These are phyloP conservation scores for Busseola fusca DNA, from an alignment of 2,888 invertebrate genomes.

Conservation along the genomic window DNA sequence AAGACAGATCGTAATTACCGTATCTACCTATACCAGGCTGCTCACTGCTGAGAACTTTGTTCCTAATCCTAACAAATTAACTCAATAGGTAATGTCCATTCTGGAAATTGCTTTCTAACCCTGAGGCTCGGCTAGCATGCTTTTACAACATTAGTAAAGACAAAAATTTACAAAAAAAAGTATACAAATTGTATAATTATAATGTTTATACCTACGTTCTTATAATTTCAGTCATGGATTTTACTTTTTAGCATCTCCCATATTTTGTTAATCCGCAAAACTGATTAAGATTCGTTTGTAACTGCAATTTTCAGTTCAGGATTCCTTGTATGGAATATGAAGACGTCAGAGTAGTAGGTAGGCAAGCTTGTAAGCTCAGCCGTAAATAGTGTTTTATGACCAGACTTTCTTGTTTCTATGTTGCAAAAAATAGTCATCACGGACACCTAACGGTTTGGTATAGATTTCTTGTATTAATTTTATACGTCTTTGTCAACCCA, in stretches of 20 bases:
- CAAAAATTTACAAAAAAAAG: neutral
- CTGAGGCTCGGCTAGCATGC: neutral
- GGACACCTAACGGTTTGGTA: slow-evolving; percentile 56
- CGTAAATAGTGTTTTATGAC: slow-evolving; percentile 47
- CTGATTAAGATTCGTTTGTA: neutral
- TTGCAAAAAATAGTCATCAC: slow-evolving; percentile 44
- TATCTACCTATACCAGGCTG: neutral
- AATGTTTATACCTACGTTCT: too few species aligned
- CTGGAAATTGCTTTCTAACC: neutral
- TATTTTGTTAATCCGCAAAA: neutral
- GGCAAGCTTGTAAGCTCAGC: slow-evolving; percentile 12
- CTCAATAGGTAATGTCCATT: too few species aligned
- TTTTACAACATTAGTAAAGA: neutral
- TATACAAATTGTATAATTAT: neutral
- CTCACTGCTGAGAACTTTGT: neutral
- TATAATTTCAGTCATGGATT: neutral
- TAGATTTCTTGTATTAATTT: slow-evolving; percentile 22
- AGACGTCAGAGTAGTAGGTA: slow-evolving; percentile 6
- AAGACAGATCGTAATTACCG: neutral
- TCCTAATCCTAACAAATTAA: neutral
- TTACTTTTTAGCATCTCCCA: neutral
- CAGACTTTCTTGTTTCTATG: slow-evolving; percentile 49
- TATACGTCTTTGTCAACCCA: neutral
- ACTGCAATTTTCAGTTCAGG: slow-evolving; percentile 52
- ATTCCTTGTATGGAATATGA: slow-evolving; percentile 41